Evolutionary conservation across 2,888 invertebrate genomes (phyloP), one percentile per base, ranked within the genome.

Genomic region (Latrodectus hesperus): DNA sequence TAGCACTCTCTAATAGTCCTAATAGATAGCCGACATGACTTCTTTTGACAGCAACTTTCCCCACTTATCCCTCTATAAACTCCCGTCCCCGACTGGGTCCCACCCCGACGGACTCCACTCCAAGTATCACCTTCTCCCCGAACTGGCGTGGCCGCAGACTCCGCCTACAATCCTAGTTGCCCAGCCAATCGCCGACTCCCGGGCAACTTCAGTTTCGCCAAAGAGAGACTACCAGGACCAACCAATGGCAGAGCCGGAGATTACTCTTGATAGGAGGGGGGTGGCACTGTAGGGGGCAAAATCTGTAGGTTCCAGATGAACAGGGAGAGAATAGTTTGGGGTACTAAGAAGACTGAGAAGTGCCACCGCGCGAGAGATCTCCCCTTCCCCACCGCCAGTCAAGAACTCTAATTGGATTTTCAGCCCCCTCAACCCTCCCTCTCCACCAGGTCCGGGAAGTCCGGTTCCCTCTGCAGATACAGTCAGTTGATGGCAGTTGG

Each of bases 1-100:
- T 74, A 75, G 68, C 82, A 70, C 75, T 82, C 80, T 70, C 77
- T 87, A 87, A 87, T 87, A 80, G 81, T 72, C 70, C 65, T 87
- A 87, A 87, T 87, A 67, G 86, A 87, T 87, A 67, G 72, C 74
- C 78, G 55, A 64, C 67, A 67, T 74, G 70, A 81, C 74, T 72
- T 65, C 79, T 79, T 22, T 71, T 75, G 73, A 80, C 80, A 80
- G 68, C 14, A 67, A n/a, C 22, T 71, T 60, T 68, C 64, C 70
- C 65, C 76, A n/a, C 83, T 52, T 38, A 68, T 64, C 76, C 71
- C 85, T 70, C 84, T 60, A 14, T 60, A 60, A 60, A 60, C 60
- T 73, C 79, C 67, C 55, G 65, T 38, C 55, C n/a, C 74, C 74
- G 74, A 85, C 71, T 77, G 78, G 67, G 70, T 73, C 74, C 74